Conservation (phyloP, 2,888 invertebrate genomes). For the Charanyca ferruginea region DNA sequence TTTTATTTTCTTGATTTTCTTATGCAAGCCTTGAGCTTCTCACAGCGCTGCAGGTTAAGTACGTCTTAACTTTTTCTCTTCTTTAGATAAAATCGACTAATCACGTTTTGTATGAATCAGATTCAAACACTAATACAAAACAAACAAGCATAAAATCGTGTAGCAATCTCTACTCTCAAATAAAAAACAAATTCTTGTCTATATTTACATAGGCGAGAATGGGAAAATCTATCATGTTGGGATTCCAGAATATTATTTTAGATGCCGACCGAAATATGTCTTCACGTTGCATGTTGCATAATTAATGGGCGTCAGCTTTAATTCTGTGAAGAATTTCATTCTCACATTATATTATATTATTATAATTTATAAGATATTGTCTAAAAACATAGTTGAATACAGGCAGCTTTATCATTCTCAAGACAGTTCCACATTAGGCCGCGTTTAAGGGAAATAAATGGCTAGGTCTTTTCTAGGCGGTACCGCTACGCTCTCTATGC, state of each 20-base stretch:
- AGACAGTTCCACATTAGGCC: constrained; percentile 12
- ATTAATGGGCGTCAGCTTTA: constrained; percentile 74
- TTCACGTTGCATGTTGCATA: constrained; percentile 69
- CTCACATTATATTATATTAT: constrained; percentile 33
- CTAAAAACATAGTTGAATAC: constrained; percentile 9
- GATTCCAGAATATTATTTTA: constrained; percentile 77
- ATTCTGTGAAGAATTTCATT: constrained; percentile 68
- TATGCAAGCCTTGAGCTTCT: constrained; percentile 17
- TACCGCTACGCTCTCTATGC: too few relatives aligned
- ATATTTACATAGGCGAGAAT: constrained; percentile 59
- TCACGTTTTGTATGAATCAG: constrained; percentile 9
- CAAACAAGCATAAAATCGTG: constrained; percentile 36
- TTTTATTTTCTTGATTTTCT: constrained; percentile 23
- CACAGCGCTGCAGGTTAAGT: background rate
- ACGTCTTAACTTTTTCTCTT: background rate
- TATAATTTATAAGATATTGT: constrained; percentile 21
- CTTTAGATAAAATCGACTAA: constrained; percentile 14
- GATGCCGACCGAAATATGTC: constrained; percentile 81
- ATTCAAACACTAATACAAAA: constrained; percentile 26
- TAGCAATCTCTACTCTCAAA: constrained; percentile 37
- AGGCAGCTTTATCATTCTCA: background rate
- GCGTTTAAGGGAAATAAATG: background rate
- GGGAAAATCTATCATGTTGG: constrained; percentile 72
- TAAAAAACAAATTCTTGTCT: constrained; percentile 59
- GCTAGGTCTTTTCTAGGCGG: background rate